phyloP scores from a whole-genome alignment of 2,797 vertebrate genomes.

The Momotus momota region DNA sequence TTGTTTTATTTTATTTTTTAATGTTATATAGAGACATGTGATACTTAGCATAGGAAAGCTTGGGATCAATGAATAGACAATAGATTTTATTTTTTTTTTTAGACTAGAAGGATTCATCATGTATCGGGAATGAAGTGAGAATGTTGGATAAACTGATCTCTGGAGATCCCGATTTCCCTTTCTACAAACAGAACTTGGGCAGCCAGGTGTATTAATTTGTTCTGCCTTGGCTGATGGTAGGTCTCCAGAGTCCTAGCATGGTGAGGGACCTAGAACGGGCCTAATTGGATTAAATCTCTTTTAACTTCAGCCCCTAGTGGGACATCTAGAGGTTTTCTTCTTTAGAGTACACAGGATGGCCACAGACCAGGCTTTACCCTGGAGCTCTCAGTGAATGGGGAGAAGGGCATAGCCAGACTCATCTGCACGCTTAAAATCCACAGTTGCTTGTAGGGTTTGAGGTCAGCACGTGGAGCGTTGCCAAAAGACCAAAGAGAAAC shows the following conservation, averaged over 20 bases:
- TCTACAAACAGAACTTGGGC: background rate
- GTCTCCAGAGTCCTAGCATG: background rate
- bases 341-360: background rate
- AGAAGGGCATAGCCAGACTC: background rate
- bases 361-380: background rate
- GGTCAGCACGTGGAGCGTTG: accelerated
- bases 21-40: background rate
- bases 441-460: background rate
- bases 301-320: background rate
- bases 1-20: background rate
- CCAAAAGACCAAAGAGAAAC: background rate
- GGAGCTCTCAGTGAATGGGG: background rate
- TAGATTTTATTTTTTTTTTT: background rate
- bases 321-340: background rate
- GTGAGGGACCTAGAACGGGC: background rate
- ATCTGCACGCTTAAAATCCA: background rate
- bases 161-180: background rate
- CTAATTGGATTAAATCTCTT: background rate
- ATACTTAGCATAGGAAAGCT: background rate
- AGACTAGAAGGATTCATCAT: background rate
- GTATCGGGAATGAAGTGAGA: background rate
- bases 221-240: background rate
- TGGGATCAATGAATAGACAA: background rate
- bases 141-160: background rate
- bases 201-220: background rate